Evolutionary conservation across 2,888 invertebrate species (phyloP).

Genomic region (Aleiodes alternator): DNA sequence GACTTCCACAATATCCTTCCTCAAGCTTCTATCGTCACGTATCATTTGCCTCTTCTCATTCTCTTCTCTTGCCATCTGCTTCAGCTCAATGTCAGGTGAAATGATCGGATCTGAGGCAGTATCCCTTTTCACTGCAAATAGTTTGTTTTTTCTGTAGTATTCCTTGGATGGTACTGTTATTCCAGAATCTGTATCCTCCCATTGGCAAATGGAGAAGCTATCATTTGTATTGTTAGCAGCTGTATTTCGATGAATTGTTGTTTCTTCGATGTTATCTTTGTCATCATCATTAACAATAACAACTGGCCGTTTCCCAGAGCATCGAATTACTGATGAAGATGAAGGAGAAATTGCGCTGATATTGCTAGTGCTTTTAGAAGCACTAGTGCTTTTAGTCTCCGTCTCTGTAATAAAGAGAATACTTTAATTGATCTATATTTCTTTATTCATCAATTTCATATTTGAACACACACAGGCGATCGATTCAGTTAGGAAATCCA

Average conservation of each 20-base stretch:
- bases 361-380: constrained; percentile 20
- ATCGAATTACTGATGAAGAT: constrained; percentile 13
- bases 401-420: constrained; percentile 42
- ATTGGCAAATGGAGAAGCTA: constrained; percentile 40
- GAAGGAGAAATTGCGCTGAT: neutral
- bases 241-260: constrained; percentile 21
- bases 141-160: constrained; percentile 8
- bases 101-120: constrained; percentile 14
- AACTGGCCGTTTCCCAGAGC: constrained; percentile 39
- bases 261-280: constrained; percentile 10
- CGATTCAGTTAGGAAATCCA: neutral
- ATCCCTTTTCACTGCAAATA: constrained; percentile 31
- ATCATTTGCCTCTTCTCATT: neutral
- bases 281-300: constrained; percentile 21
- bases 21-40: constrained; percentile 31
- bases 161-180: neutral
- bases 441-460: neutral
- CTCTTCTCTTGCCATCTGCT: constrained; percentile 19
- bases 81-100: constrained; percentile 23
- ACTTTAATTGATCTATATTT: neutral
- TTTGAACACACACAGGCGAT: neutral
- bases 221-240: constrained; percentile 18
- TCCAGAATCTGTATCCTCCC: constrained; percentile 16
- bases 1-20: constrained; percentile 19
- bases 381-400: constrained; percentile 34